Evolutionary conservation across 2,113 vertebrate genomes (phyloP), one percentile per base, ranked within the genome.

Genomic region (Nycticryphes semicollaris): DNA sequence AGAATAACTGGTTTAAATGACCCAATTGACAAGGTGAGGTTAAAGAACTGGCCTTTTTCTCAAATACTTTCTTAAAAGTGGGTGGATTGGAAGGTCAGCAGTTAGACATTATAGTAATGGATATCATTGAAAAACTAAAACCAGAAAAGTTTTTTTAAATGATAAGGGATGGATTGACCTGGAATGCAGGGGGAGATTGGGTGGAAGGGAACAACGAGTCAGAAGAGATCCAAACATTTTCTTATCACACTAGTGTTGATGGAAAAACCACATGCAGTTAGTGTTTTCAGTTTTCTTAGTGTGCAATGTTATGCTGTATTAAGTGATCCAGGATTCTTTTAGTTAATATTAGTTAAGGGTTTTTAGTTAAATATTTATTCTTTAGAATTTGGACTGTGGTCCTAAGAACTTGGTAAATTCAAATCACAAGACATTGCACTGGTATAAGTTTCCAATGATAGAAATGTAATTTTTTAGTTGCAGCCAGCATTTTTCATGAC

Each of bases 191-290:
- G 45, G 14, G 7, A 82, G 47, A 67, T 54, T 59, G 25, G 16
- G 12, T 70, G 35, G 94, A 87, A 89, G 23, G 28, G 27, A 89
- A 41, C 9, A 64, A 23, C 14, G 30, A 92, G 43, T 12, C 83
- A 94, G 51, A 96, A 92, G 56, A 75, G 15, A 51, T 12, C 4
- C 41, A 75, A 67, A 72, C 4, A 5, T 74, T 4, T 24, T 94
- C 77, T 92, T 95, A 95, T 96, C 93, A 78, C 20, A 17, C 5
- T 31, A 48, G 73, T 72, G 79, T 72, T 95, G 77, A 95, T 84
- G 50, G 80, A 95, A 78, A 94, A 89, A 53, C 1, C 48, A 60
- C 57, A 82, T 64, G 48, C 43, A 87, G 33, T 33, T 47, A 56
- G 25, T 72, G 66, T 84, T 97, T 91, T 85, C 69, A 72, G 25